phyloP scores from a whole-genome alignment of 2,888 invertebrate genomes.

The Drosophila lutescens region DNA sequence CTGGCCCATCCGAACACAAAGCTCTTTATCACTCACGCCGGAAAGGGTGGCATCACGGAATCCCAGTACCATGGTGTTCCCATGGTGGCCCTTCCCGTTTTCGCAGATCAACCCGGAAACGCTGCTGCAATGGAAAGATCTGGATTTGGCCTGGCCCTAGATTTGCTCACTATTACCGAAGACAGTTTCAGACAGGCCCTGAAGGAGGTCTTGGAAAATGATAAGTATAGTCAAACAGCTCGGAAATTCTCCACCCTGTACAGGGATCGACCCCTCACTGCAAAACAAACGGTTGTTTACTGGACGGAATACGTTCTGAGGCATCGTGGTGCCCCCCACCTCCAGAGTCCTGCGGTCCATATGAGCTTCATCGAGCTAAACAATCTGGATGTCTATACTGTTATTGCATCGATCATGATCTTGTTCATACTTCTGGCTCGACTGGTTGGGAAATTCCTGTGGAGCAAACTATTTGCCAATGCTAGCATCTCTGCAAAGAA shows the following conservation, averaged over 20 bases:
- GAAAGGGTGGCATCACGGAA: constrained; percentile 87
- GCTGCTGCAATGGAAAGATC: constrained; percentile 59
- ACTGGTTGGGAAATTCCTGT: constrained; percentile 20
- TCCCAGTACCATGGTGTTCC: constrained; percentile 87
- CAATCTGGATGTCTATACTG: constrained; percentile 85
- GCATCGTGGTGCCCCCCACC: constrained; percentile 85
- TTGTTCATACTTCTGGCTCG: constrained; percentile 28
- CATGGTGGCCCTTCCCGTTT: constrained; percentile 81
- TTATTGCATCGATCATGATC: constrained; percentile 27
- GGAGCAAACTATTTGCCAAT: constrained; percentile 31
- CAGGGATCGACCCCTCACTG: constrained; percentile 85
- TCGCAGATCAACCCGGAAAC: constrained; percentile 79
- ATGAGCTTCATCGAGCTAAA: constrained; percentile 84
- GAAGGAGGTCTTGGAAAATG: constrained; percentile 71
- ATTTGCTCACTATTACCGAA: constrained; percentile 59
- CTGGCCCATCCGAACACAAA: constrained; percentile 87
- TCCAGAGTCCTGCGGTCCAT: constrained; percentile 85
- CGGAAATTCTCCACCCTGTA: constrained; percentile 84
- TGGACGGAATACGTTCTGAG: constrained; percentile 87
- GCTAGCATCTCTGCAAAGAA: neutral
- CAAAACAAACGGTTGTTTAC: constrained; percentile 85
- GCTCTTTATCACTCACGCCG: constrained; percentile 88
- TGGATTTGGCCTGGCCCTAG: constrained; percentile 73
- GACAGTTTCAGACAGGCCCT: constrained; percentile 55
- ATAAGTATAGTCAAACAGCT: constrained; percentile 74